Base-by-base conservation (phyloP, 1,140 invertebrate species). In the Formica selysi region DNA sequence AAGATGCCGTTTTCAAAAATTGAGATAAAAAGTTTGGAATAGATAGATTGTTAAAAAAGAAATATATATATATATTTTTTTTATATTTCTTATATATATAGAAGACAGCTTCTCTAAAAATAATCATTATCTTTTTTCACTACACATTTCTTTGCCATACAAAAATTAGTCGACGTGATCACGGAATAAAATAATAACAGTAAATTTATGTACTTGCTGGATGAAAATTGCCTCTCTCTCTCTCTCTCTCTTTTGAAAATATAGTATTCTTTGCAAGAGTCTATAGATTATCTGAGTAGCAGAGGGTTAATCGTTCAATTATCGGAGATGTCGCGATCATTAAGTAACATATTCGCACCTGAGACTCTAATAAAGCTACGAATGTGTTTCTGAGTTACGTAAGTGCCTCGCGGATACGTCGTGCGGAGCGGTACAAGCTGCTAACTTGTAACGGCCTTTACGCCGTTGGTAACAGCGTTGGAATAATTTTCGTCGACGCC, bases 401-500 rank as follows among this genome's bases (percentile, higher is more conserved):
- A 68, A 87, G 62, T 26, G 74, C 59, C 48, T 68, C 48, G 48
- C 38, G 2, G 44, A 78, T 76, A 57, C 73, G 3, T 32, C 57
- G 16, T 44, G 44, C 41, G n/a, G 32, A 41, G 22, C 41, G 36
- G 71, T 85, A 70, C 65, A 54, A 59, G 29, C 32, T 67, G 51
- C 54, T 26, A 36, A 76, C 44, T 57, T 48, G 57, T 62, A 67
- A 36, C 62, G 61, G 51, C 48, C 76, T 62, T 78, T 38, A 36
- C 51, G 54, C 44, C 62, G 74, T 44, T 70, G 68, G 68, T 70
- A 86, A 85, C 78, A 64, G 65, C 44, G 64, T 8, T 57, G 38
- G 54, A 38, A 70, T 85, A 22, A 86, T 87, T 92, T 91, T 91
- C 86, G 81, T 84, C 29, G 64, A 16, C 32, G 68, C 74, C 19